These are phyloP conservation scores for Rhodinocichla rosea DNA, from an alignment of 2,113 vertebrate genomes.

Conservation along the genomic window DNA sequence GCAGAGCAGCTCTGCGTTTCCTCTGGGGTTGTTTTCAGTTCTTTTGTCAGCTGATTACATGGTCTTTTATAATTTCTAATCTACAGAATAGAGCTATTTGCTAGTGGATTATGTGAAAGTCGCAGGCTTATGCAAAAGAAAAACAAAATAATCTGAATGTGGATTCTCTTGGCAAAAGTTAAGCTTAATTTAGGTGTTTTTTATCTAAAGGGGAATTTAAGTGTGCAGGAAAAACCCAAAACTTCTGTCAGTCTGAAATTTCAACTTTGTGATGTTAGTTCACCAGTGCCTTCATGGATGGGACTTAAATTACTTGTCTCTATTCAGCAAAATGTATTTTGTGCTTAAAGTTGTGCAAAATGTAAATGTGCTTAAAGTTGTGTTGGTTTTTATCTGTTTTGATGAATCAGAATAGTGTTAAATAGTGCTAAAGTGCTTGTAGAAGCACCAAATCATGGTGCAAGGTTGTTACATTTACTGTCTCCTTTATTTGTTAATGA, in stretches of 20 bases:
- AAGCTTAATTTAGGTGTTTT: conserved; percentile 26
- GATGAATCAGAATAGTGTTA: neutral
- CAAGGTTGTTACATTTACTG: neutral
- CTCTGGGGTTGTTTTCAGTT: conserved; percentile 77
- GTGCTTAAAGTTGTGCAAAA: neutral
- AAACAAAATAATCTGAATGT: conserved; percentile 71
- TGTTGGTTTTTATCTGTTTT: neutral
- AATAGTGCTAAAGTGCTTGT: neutral
- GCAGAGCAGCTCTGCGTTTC: conserved; percentile 63
- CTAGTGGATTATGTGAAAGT: conserved; percentile 80
- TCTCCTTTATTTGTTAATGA: neutral
- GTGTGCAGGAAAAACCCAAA: neutral
- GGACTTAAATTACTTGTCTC: neutral
- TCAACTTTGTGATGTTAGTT: neutral
- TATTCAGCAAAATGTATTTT: neutral
- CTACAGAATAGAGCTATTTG: conserved; percentile 80
- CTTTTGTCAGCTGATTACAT: conserved; percentile 88
- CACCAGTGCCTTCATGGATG: rapidly evolving
- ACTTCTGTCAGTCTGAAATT: neutral
- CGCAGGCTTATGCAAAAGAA: conserved; percentile 76
- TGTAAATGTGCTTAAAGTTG: neutral
- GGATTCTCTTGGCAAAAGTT: conserved; percentile 55
- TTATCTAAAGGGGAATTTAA: conserved; percentile 12
- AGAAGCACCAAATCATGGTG: neutral
- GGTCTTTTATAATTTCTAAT: conserved; percentile 83